A percentile compares a stretch with the other conserved stretches of the same genome.
These are phyloP conservation scores for Drosophila novamexicana DNA, from an alignment of 1,140 invertebrate genomes.

Conservation along the genomic window DNA sequence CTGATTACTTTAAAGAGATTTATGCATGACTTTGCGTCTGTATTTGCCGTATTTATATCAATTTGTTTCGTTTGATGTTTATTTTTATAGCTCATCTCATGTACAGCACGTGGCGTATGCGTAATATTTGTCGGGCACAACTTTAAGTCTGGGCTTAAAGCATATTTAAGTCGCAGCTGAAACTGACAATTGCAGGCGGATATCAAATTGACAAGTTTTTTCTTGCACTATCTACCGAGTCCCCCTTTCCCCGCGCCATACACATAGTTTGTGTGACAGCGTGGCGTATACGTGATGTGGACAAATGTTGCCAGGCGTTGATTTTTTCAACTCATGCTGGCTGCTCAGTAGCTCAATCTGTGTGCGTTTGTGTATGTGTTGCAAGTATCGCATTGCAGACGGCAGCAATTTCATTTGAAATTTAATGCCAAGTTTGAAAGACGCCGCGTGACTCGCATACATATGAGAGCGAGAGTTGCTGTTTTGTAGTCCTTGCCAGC, in stretches of 20 bases:
- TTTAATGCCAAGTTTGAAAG: constrained; percentile 78
- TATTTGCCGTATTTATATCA: constrained; percentile 19
- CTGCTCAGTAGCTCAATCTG: constrained; percentile 1
- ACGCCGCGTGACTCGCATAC: constrained; percentile 70
- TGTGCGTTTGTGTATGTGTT: neutral
- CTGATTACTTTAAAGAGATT: constrained; percentile 66
- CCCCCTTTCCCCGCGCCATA: too few species aligned
- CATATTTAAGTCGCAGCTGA: constrained; percentile 36
- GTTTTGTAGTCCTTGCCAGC: constrained; percentile 4
- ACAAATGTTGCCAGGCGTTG: constrained; percentile 69
- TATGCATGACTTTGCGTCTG: constrained; percentile 58
- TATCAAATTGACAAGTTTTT: constrained; percentile 70
- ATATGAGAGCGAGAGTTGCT: constrained; percentile 27
- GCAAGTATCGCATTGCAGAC: constrained; percentile 74
- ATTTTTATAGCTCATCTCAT: constrained; percentile 33
- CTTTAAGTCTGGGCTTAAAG: constrained; percentile 49
- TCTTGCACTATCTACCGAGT: constrained; percentile 1
- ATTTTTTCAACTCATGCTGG: constrained; percentile 49
- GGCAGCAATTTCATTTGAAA: constrained; percentile 81
- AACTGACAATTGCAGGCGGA: constrained; percentile 13
- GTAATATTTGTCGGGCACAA: constrained; percentile 30
- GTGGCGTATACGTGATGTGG: constrained; percentile 73
- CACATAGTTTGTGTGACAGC: constrained; percentile 39
- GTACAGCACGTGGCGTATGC: constrained; percentile 51
- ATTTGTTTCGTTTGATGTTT: constrained; percentile 45